Percentiles rank a stretch among this genome's conserved stretches.
phyloP scores from a whole-genome alignment of 1,140 invertebrate species.

The Gonioctena quinquepunctata region DNA sequence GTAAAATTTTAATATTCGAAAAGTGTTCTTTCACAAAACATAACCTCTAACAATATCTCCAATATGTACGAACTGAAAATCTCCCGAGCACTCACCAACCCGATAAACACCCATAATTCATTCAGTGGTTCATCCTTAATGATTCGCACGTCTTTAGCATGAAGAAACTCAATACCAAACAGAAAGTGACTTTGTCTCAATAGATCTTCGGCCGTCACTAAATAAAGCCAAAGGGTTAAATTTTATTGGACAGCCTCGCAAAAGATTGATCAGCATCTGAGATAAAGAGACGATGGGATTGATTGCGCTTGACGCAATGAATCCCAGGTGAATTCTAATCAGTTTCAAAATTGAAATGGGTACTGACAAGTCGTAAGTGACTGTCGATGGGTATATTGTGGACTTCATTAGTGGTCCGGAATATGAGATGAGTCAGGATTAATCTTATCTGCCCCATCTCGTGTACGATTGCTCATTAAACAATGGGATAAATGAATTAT shows the following conservation, averaged over 20 bases:
- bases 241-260: slow-evolving; percentile 20
- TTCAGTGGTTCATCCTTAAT: background rate
- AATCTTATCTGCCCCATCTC: background rate
- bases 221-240: slow-evolving; percentile 18
- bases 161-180: slow-evolving; percentile 8
- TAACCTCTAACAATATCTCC: no score
- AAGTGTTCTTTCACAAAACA: no score
- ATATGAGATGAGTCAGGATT: background rate
- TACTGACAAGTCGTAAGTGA: background rate
- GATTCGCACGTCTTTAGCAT: background rate
- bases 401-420: background rate
- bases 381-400: background rate
- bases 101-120: background rate
- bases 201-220: slow-evolving; percentile 21
- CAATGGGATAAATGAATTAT: no score
- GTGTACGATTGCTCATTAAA: background rate
- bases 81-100: no score
- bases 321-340: background rate
- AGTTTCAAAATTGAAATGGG: background rate
- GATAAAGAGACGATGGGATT: slow-evolving; percentile 11
- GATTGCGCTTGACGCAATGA: background rate
- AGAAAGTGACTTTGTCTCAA: slow-evolving; percentile 20
- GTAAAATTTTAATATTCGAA: no score
- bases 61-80: no score
- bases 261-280: slow-evolving; percentile 19